Conservation (phyloP, 2,797 vertebrate species). For the Cossypha dichroa region DNA sequence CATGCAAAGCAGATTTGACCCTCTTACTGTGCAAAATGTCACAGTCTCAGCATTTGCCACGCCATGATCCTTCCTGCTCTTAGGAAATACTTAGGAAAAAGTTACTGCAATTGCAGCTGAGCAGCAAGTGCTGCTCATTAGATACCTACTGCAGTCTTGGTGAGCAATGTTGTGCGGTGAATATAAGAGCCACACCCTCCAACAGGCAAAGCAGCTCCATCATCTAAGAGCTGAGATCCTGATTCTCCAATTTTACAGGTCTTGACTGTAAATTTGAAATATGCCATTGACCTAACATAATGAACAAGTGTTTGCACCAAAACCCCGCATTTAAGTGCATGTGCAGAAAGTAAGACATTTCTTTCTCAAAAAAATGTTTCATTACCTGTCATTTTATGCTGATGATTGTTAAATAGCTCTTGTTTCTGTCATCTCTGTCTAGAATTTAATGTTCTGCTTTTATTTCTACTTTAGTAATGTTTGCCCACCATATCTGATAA, state of each 20-base stretch:
- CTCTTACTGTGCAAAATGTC: neutral
- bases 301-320: neutral
- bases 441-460: neutral
- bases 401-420: neutral
- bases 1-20: accelerated
- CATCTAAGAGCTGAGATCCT: neutral
- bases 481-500: neutral
- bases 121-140: neutral
- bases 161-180: neutral
- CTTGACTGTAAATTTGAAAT: neutral
- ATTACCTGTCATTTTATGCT: neutral
- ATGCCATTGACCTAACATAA: neutral
- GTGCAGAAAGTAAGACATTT: neutral
- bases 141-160: neutral
- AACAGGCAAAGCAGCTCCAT: neutral
- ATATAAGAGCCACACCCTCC: neutral
- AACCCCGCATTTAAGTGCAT: neutral
- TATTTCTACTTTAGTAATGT: neutral
- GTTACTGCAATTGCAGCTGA: neutral
- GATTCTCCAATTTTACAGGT: neutral
- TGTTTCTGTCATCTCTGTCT: neutral
- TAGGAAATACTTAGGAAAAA: neutral
- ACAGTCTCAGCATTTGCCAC: neutral
- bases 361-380: neutral
- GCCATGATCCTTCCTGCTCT: neutral